phyloP scores from a whole-genome alignment of 2,888 invertebrate genomes.

The Chaitophorus viminalis region DNA sequence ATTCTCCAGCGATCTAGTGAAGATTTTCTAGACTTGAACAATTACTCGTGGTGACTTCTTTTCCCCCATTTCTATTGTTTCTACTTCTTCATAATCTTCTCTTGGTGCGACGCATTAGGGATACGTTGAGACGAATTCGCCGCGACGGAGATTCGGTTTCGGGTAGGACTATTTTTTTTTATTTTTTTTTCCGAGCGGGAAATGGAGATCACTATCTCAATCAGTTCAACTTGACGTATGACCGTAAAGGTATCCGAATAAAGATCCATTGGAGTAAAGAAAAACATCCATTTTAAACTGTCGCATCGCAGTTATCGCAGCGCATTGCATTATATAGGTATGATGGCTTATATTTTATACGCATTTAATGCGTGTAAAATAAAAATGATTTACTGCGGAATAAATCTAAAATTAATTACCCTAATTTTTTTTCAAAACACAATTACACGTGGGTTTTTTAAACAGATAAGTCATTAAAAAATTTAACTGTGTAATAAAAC shows the following conservation, averaged over 20 bases:
- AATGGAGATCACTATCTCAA: constrained; percentile 21
- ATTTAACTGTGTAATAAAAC: too few species aligned
- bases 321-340: neutral
- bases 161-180: neutral
- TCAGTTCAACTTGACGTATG: constrained; percentile 10
- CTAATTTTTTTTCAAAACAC: too few species aligned
- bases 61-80: neutral
- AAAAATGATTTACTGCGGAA: too few species aligned
- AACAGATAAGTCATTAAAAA: too few species aligned
- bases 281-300: constrained; percentile 28
- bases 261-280: constrained; percentile 17
- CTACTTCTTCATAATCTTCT: too few species aligned
- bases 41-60: neutral
- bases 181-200: neutral
- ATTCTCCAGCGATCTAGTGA: neutral
- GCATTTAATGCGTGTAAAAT: neutral
- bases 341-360: neutral
- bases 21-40: constrained; percentile 1
- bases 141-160: neutral
- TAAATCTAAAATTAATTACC: too few species aligned
- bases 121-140: neutral
- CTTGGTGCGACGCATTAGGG: neutral
- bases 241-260: neutral
- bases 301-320: neutral
- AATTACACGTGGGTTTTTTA: too few species aligned